Evolutionary conservation across 1,140 invertebrate species (phyloP).

Genomic region (Bombyx mori): ASM3026992v2 NC_085110.1:7101001-7101500

Average conservation of each 20-base stretch:
- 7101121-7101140: no score
- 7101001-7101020: no score
- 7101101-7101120: no score
- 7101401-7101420: constrained; percentile 2
- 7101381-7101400: constrained; percentile 11
- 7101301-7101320: constrained; percentile 54
- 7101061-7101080: no score
- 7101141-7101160: no score
- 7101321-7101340: constrained; percentile 27
- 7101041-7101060: no score
- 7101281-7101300: constrained; percentile 49
- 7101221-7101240: constrained; percentile 12
- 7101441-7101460: not conserved
- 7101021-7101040: no score
- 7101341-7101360: constrained; percentile 14
- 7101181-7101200: no score
- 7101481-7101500: no score
- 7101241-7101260: constrained; percentile 23
- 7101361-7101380: constrained; percentile 16
- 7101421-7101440: constrained; percentile 7
- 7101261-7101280: constrained; percentile 18
- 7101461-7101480: not conserved
- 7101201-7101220: no score
- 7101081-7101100: no score
- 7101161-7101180: no score